Percentiles rank a stretch among this genome's conserved stretches.
Conservation (phyloP, 2,888 invertebrate genomes). For the Dasypolia templi region DNA sequence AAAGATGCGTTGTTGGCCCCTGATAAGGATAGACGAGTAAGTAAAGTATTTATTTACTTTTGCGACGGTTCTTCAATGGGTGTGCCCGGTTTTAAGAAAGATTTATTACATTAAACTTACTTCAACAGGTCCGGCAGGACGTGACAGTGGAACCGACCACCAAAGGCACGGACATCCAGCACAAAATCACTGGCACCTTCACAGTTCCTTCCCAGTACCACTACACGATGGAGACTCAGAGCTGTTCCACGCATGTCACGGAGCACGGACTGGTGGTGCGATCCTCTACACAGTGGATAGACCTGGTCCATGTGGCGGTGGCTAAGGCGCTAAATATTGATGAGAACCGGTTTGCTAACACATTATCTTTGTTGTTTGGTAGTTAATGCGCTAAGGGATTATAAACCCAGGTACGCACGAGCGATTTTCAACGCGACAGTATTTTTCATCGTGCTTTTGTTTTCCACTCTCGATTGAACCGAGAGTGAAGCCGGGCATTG, state of each 20-base stretch:
- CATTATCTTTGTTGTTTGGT: too few relatives aligned
- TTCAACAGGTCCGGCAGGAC: slow-evolving; percentile 79
- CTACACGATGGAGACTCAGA: slow-evolving; percentile 94
- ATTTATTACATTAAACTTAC: background rate
- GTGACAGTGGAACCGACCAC: slow-evolving; percentile 76
- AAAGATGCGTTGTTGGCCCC: slow-evolving; percentile 88
- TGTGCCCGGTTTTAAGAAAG: background rate
- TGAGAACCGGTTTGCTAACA: slow-evolving; percentile 92
- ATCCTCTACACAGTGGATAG: slow-evolving; percentile 92
- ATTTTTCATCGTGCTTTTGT: too few relatives aligned
- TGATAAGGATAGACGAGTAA: slow-evolving; percentile 83
- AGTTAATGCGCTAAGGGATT: too few relatives aligned
- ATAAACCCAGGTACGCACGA: too few relatives aligned
- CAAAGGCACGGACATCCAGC: slow-evolving; percentile 82
- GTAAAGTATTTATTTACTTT: slow-evolving; percentile 35
- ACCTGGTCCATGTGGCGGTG: slow-evolving; percentile 90
- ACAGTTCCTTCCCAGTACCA: slow-evolving; percentile 93
- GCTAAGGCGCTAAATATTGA: slow-evolving; percentile 89
- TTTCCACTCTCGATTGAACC: too few relatives aligned
- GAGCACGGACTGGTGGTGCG: slow-evolving; percentile 78
- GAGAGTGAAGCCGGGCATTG: too few relatives aligned
- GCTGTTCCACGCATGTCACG: slow-evolving; percentile 81
- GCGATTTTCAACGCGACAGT: too few relatives aligned
- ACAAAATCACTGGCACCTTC: slow-evolving; percentile 90
- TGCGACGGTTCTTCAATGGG: background rate